These are phyloP conservation scores for Heliangelus exortis DNA, from an alignment of 2,797 vertebrate genomes.

Conservation along the genomic window DNA sequence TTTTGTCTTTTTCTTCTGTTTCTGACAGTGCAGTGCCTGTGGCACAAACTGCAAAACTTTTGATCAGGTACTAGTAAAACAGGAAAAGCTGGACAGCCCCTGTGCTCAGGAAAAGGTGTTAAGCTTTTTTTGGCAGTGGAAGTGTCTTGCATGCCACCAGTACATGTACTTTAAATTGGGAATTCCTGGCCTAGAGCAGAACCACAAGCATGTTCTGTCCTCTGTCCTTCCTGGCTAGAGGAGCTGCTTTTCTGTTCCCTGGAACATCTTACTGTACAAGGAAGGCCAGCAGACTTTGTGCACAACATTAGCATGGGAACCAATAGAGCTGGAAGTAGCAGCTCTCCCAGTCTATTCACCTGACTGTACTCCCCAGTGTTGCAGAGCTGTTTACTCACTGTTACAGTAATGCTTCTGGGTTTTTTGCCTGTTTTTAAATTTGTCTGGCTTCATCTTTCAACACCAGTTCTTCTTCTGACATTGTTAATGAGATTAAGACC, in stretches of 20 bases:
- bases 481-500: neutral
- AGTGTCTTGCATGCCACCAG: slow-evolving; percentile 1
- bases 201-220: neutral
- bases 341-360: neutral
- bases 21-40: neutral
- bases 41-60: neutral
- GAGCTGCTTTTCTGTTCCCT: neutral
- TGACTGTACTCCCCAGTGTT: neutral
- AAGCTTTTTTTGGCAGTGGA: neutral
- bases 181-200: slow-evolving; percentile 43
- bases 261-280: neutral
- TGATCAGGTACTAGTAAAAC: neutral
- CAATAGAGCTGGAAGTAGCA: neutral
- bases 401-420: neutral
- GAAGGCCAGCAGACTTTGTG: neutral
- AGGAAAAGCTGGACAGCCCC: neutral
- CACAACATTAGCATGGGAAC: neutral
- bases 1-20: neutral
- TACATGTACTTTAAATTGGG: neutral
- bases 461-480: neutral
- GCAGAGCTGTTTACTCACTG: neutral
- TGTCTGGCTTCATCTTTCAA: neutral
- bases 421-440: neutral
- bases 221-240: neutral
- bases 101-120: neutral